These are phyloP conservation scores for Ylistrum balloti DNA, from an alignment of 1,140 invertebrate species.

Conservation along the genomic window DNA sequence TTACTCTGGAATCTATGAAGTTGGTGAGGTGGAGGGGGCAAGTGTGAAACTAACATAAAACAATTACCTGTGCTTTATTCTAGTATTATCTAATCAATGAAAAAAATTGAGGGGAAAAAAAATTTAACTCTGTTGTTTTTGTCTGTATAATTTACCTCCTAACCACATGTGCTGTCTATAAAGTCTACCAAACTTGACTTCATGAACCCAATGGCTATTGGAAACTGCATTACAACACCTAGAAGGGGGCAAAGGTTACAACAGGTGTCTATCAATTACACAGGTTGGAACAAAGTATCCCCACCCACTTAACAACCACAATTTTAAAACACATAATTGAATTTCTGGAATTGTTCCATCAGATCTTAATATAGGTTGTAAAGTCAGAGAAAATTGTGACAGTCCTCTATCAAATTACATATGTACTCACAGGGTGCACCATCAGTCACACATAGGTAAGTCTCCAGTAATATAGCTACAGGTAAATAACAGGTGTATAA, in stretches of 20 bases:
- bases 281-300: background rate
- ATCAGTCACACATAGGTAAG: background rate
- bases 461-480: background rate
- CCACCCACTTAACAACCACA: background rate
- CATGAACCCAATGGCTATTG: background rate
- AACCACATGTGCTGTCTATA: background rate
- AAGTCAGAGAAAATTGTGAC: background rate
- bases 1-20: background rate
- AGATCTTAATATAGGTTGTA: background rate
- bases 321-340: background rate
- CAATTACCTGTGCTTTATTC: constrained; percentile 17
- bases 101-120: too few relatives aligned
- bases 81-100: constrained; percentile 34
- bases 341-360: constrained; percentile 6
- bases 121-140: background rate
- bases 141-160: background rate
- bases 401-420: background rate
- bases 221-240: background rate
- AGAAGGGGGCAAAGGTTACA: background rate
- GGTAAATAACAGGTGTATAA: background rate
- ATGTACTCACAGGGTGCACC: background rate
- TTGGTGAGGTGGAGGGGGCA: background rate
- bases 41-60: constrained; percentile 23
- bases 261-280: constrained; percentile 14
- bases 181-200: background rate